Evolutionary conservation across 2,113 vertebrate genomes (phyloP), one percentile per base, ranked within the genome.

Genomic region (Menura novaehollandiae): DNA sequence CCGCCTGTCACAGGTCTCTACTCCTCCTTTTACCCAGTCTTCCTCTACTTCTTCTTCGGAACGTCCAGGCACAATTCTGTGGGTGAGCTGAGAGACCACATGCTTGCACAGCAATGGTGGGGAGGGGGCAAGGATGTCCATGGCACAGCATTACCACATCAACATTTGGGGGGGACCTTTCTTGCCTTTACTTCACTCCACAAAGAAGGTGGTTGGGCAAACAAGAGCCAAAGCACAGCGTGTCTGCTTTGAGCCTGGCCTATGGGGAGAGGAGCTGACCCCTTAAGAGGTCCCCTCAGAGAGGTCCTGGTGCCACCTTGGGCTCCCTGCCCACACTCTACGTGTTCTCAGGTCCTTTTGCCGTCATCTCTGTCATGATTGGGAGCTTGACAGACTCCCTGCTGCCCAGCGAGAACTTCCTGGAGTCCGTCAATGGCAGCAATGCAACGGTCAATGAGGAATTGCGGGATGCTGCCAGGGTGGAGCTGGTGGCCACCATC

Each of bases 301-400:
- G 27, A 53, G 26, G 22, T 26, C 13, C 76, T 53, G 23, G 20
- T 55, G 43, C 27, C 52, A 68, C 13, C 55, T 46, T 43, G 73
- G 37, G 15, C 23, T 67, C 62, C 64, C 35, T 86, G 46, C 60
- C 59, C 53, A 49, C 20, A 49, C 44, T 44, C 28, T 69, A 10
- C 18, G 16, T 58, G 28, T 80, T 33, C 55, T 46, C 91, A 99
- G 99, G 99, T 32, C 99, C 99, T 10, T 99, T 99, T 30, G 99
- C 99, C 0, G 97, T 99, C 68, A 98, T 99, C 97, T 99, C 99
- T 2, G 99, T 99, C 92, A 99, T 99, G 99, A 98, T 99, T 0
- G 99, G 99, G 46, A 98, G 98, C 13, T 97, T 99, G 94, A 98
- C 97, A 0, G 99, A 99, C 9, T 98, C 99, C 17, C 28, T 99